Base-by-base conservation (phyloP, 2,113 vertebrate genomes). In the Herpetotheres cachinnans region DNA sequence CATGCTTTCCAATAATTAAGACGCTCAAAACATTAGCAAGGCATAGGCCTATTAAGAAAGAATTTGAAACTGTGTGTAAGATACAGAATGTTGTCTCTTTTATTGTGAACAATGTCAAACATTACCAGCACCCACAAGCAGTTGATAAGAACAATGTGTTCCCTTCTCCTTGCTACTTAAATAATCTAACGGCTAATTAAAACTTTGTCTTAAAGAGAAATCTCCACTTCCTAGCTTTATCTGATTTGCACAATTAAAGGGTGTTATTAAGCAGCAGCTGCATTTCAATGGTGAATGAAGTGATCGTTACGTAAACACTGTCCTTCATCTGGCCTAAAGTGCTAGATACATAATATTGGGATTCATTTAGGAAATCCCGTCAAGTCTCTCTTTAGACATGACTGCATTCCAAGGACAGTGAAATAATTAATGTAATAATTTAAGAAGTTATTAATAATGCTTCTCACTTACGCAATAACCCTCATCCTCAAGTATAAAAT, bases 161-260 rank as follows among this genome's bases (percentile, higher is more conserved):
- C 62, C 66, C 52, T 77, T 93, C 58, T 94, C 40, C 66, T 86
- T 85, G 49, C 73, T 69, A 73, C 78, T 93, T 73, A 93, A 95
- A 76, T 96, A 82, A 95, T 91, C 70, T 20, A 85, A 82, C 63
- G 73, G 50, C 67, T 93, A 93, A 95, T 94, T 97, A 93, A 95
- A 91, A 90, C 65, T 90, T 87, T 73, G 65, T 86, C 86, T 87
- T 89, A 66, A 81, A 94, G 82, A 88, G 71, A 77, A 90, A 73
- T 83, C 71, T 85, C 58, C 5, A 4, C 70, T 96, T 84, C 78
- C 24, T 25, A 36, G 61, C 14, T 83, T 89, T 82, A 76, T 94
- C 84, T 87, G 74, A 93, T 96, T 76, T 95, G 86, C 49, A 62
- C 61, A 65, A 9, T 87, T 76, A 30, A 10, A 66, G 25, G 36